Percentiles rank a stretch among this genome's conserved stretches.
phyloP scores from a whole-genome alignment of 35 echinoderm and acorn worm genomes.

The Eucidaris tribuloides region DNA sequence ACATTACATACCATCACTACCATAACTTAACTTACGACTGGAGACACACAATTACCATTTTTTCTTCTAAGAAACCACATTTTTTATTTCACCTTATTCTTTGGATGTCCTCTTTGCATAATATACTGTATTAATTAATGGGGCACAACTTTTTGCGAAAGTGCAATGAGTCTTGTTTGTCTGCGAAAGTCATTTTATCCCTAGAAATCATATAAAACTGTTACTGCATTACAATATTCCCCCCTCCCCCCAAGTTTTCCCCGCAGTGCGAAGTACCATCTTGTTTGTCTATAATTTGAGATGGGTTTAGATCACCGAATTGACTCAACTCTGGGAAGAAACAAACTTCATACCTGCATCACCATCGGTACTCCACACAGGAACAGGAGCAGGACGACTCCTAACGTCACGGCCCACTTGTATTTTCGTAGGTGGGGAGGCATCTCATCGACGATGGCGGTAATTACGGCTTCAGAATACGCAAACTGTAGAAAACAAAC shows the following conservation, averaged over 20 bases:
- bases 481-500: slow-evolving; percentile 62
- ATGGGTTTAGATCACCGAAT: too few relatives aligned
- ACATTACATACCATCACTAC: neutral
- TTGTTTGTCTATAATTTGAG: neutral
- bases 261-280: neutral
- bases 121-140: too few relatives aligned
- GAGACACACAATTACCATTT: neutral
- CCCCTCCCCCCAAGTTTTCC: neutral
- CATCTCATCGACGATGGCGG: slow-evolving; percentile 69
- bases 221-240: neutral
- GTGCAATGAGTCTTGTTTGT: neutral
- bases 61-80: neutral
- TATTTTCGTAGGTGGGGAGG: slow-evolving; percentile 25
- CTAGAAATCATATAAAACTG: neutral
- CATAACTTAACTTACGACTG: neutral
- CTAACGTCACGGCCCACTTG: slow-evolving; percentile 57
- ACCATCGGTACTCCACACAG: slow-evolving; percentile 50
- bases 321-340: neutral
- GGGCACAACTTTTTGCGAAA: too few relatives aligned
- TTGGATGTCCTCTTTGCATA: too few relatives aligned
- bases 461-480: slow-evolving; percentile 82
- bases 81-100: neutral
- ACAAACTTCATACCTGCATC: slow-evolving; percentile 60
- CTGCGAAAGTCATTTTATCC: neutral
- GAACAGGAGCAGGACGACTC: slow-evolving; percentile 32